Evolutionary conservation across 2,113 vertebrate species (phyloP), one percentile per base, ranked within the genome.

Genomic region (Procavia capensis): DNA sequence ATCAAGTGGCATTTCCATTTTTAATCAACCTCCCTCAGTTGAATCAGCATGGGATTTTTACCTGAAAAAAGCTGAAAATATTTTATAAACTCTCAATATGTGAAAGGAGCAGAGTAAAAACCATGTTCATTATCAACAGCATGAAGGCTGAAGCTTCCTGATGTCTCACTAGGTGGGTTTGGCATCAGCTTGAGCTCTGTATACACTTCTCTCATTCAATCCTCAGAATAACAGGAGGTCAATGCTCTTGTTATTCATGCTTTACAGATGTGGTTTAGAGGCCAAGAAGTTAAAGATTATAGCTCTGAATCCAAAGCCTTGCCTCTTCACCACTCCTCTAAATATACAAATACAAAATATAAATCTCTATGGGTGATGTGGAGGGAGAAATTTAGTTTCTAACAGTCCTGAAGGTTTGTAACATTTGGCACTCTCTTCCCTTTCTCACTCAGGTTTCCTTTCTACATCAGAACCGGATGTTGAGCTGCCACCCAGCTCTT

Each of bases 1-100:
- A 45, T 76, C 25, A 76, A 76, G 29, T 45, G 20, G 36, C 34
- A 68, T 92, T 94, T 95, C 27, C 79, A 88, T 83, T 88, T 94
- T 81, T n/a, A 34, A 47, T 61, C 82, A 95, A 39, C 36, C 27
- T 96, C 59, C 34, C 34, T 84, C 80, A 7, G 14, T 81, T 83
- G 45, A 93, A 41, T 83, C 1, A 76, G 66, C 74, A 43, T 75
- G 41, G 14, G 14, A 66, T 75, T 97, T 85, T 85, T 68, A 88
- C 31, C 24, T 66, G 45, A 63, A 74, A 82, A 39, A 57, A 29
- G 2, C 2, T 39, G 34, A 63, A 80, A 39, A 31, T 31, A 76
- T 86, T 90, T 94, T 54, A 92, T 5, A 47, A n/a, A 81, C 9
- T 88, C 66, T 57, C 20, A 87, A 50, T 90, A 41, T 72, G 6